A percentile compares a stretch with the other conserved stretches of the same genome.
These are phyloP conservation scores for Leptinotarsa undecemlineata DNA, from an alignment of 1,140 invertebrate genomes.

Conservation along the genomic window DNA sequence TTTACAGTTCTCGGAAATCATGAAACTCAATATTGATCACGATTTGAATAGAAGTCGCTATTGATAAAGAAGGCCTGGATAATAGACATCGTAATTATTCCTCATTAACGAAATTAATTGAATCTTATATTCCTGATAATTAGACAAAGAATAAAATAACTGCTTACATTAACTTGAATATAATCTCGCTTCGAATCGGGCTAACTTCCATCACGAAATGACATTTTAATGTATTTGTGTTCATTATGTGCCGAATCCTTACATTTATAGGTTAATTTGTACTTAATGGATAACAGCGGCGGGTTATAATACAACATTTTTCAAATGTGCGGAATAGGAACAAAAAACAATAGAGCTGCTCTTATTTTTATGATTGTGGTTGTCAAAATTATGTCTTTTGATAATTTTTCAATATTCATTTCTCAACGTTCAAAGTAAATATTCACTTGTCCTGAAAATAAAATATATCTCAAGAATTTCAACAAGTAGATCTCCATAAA, in stretches of 20 bases:
- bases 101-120: conserved; percentile 13
- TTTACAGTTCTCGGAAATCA: not conserved
- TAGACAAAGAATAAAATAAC: conserved; percentile 10
- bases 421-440: too few species aligned
- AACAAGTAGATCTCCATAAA: too few species aligned
- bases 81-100: conserved; percentile 11
- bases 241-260: not conserved
- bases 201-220: conserved; percentile 2
- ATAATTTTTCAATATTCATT: too few species aligned
- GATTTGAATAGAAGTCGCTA: not conserved
- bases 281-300: not conserved
- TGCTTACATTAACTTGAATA: not conserved
- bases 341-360: too few species aligned
- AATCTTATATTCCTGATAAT: conserved; percentile 13
- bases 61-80: not conserved
- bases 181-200: conserved; percentile 5
- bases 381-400: too few species aligned
- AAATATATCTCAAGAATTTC: too few species aligned
- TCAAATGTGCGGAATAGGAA: too few species aligned
- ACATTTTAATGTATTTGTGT: conserved; percentile 18
- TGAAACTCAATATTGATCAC: not conserved
- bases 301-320: not conserved
- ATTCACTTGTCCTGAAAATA: too few species aligned
- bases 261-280: not conserved
- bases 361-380: too few species aligned